phyloP scores from a whole-genome alignment of 2,888 invertebrate genomes.

The Gnatocerus cornutus region DNA sequence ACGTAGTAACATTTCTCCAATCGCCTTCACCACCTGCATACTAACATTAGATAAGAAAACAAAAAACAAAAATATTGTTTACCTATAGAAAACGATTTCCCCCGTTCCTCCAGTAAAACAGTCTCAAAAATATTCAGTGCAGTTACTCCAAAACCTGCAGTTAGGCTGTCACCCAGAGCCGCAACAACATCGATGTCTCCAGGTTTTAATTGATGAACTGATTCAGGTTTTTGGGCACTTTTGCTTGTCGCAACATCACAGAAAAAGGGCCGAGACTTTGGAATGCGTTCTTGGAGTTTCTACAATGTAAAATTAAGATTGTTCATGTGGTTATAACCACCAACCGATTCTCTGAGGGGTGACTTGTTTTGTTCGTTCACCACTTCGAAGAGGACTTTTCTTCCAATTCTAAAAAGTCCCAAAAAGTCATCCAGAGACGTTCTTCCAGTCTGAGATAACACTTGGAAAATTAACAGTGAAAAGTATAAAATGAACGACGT shows the following conservation, averaged over 20 bases:
- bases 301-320: background rate
- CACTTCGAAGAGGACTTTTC: background rate
- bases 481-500: too few relatives aligned
- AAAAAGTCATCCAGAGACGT: background rate
- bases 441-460: background rate
- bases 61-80: background rate
- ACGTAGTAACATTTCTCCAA: slow-evolving; percentile 74
- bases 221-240: slow-evolving; percentile 72
- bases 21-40: slow-evolving; percentile 72
- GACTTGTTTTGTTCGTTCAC: background rate
- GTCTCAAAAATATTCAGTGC: slow-evolving; percentile 59
- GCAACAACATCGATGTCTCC: slow-evolving; percentile 81
- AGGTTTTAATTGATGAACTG: slow-evolving; percentile 78
- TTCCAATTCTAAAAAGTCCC: background rate
- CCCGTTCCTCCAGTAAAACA: slow-evolving; percentile 57
- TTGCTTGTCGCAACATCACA: slow-evolving; percentile 69
- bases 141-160: slow-evolving; percentile 81
- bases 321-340: background rate
- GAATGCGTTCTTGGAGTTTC: slow-evolving; percentile 69
- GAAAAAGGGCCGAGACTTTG: slow-evolving; percentile 73
- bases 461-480: background rate
- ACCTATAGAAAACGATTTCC: slow-evolving; percentile 59
- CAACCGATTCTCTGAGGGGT: background rate
- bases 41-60: background rate
- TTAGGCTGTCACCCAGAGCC: slow-evolving; percentile 81